phyloP scores from a whole-genome alignment of 2,888 invertebrate genomes.

The Thecocarcelia acutangulata region DNA sequence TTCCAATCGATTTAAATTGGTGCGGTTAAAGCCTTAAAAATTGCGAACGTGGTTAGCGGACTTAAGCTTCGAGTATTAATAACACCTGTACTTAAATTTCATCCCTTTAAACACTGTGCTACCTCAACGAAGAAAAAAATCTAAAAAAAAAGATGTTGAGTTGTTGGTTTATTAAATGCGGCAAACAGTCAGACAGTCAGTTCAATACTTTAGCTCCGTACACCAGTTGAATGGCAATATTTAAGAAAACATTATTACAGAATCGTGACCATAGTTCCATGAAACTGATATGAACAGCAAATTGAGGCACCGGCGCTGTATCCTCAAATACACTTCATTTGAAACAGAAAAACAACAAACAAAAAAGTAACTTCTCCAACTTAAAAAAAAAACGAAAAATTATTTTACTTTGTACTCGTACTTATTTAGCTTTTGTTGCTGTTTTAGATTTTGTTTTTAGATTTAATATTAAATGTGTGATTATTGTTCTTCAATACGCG shows the following conservation, averaged over 20 bases:
- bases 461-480: slow-evolving; percentile 67
- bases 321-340: slow-evolving; percentile 50
- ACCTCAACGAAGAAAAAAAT: not conserved
- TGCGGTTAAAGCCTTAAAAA: too few species aligned
- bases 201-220: slow-evolving; percentile 54
- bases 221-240: slow-evolving; percentile 68
- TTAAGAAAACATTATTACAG: slow-evolving; percentile 80
- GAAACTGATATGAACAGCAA: slow-evolving; percentile 80
- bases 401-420: slow-evolving; percentile 39
- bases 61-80: too few species aligned
- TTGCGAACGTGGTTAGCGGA: too few species aligned
- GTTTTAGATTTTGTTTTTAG: slow-evolving; percentile 53
- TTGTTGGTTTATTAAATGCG: slow-evolving; percentile 65
- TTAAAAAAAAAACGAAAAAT: slow-evolving; percentile 45
- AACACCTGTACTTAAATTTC: too few species aligned
- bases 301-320: slow-evolving; percentile 69
- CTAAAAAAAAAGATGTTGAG: slow-evolving; percentile 53
- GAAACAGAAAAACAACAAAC: slow-evolving; percentile 17
- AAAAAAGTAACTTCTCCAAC: slow-evolving; percentile 41
- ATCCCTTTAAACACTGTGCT: slow-evolving; percentile 31
- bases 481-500: slow-evolving; percentile 63
- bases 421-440: slow-evolving; percentile 36
- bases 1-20: too few species aligned
- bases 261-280: slow-evolving; percentile 82
- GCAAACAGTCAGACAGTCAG: slow-evolving; percentile 47